A percentile compares a stretch with the other conserved stretches of the same genome.
These are phyloP conservation scores for Saccostrea echinata DNA, from an alignment of 1,140 invertebrate genomes.

Conservation along the genomic window DNA sequence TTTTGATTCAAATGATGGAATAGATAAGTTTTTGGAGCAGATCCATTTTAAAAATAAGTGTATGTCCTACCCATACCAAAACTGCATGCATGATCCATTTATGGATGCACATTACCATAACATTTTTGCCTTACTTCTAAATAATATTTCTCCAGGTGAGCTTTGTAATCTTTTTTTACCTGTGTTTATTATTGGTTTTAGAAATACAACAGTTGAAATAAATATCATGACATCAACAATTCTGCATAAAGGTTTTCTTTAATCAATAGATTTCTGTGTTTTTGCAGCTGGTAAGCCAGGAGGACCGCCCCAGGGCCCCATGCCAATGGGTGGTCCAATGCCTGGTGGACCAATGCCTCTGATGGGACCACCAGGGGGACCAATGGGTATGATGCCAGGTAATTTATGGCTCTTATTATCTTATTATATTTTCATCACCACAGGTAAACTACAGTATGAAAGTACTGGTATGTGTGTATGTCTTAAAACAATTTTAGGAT, in stretches of 20 bases:
- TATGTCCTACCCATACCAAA: too few species aligned
- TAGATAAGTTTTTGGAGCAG: too few species aligned
- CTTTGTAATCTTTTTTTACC: not conserved
- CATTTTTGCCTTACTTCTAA: too few species aligned
- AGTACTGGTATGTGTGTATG: not conserved
- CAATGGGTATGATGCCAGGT: conserved; percentile 87
- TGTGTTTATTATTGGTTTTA: not conserved
- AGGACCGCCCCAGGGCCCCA: conserved; percentile 55
- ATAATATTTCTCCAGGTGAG: too few species aligned
- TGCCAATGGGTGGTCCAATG: conserved; percentile 71
- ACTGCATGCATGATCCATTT: too few species aligned
- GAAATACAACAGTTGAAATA: too few species aligned
- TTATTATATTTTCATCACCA: too few species aligned
- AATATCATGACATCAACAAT: not conserved
- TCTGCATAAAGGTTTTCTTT: not conserved
- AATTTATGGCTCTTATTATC: conserved; percentile 13
- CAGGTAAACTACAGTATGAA: too few species aligned
- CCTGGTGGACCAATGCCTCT: conserved; percentile 74
- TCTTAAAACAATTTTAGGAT: too few species aligned
- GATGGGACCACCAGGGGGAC: conserved; percentile 80
- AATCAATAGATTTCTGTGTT: conserved; percentile 18
- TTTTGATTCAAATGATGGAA: too few species aligned
- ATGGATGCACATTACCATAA: too few species aligned
- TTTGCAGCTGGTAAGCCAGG: conserved; percentile 38
- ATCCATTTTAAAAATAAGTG: too few species aligned